These are phyloP conservation scores for Aplochiton taeniatus DNA, from an alignment of 2,797 vertebrate species.

Conservation along the genomic window DNA sequence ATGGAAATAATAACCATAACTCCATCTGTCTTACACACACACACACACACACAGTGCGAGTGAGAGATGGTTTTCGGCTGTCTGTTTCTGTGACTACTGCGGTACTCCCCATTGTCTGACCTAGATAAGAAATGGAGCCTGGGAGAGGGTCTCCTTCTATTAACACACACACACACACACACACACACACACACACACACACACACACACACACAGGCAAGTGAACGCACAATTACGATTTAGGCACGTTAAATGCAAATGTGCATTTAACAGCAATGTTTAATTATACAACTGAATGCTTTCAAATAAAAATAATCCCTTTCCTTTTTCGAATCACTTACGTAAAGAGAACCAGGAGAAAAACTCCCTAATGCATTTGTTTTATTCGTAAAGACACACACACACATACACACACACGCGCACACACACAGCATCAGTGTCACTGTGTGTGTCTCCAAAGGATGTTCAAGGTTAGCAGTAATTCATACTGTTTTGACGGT, in stretches of 20 bases:
- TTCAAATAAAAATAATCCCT: too few relatives aligned
- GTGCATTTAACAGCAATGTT: too few relatives aligned
- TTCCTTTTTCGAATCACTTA: too few relatives aligned
- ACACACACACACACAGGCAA: not conserved
- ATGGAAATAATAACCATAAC: too few relatives aligned
- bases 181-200: constrained; percentile 1
- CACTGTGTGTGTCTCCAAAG: constrained; percentile 26
- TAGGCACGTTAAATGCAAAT: too few relatives aligned
- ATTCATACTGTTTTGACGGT: too few relatives aligned
- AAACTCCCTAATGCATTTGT: too few relatives aligned
- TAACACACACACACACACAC: not conserved
- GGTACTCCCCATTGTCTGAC: not conserved
- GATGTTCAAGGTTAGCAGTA: constrained; percentile 50
- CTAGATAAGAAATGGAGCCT: constrained; percentile 1
- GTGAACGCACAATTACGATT: not conserved
- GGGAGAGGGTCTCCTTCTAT: constrained; percentile 2
- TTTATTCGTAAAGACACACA: not conserved
- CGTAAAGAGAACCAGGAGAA: too few relatives aligned
- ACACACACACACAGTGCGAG: too few relatives aligned
- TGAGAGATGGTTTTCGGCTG: not conserved
- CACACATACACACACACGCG: constrained; percentile 20
- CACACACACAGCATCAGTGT: constrained; percentile 13
- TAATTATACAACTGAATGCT: too few relatives aligned
- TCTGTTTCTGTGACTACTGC: constrained; percentile 1
- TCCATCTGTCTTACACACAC: too few relatives aligned